phyloP scores from a whole-genome alignment of 2,888 invertebrate species.

The Plagiodera versicolora region DNA sequence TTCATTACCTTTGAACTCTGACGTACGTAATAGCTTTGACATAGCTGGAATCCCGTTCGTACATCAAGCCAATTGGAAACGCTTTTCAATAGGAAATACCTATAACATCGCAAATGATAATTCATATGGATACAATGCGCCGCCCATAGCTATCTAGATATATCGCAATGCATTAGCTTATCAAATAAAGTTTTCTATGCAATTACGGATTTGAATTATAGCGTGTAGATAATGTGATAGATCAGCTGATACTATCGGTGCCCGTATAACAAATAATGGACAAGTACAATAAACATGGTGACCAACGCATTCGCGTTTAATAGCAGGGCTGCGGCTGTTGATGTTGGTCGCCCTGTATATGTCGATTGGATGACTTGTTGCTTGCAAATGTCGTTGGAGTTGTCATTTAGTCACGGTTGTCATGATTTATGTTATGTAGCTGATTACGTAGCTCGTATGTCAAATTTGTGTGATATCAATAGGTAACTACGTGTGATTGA shows the following conservation, averaged over 20 bases:
- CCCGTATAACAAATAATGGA: not conserved
- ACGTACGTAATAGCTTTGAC: too few species aligned
- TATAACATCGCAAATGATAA: slow-evolving; percentile 7
- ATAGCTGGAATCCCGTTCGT: too few species aligned
- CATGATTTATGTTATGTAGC: not conserved
- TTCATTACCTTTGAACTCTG: too few species aligned
- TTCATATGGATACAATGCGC: slow-evolving; percentile 11
- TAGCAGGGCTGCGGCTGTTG: too few species aligned
- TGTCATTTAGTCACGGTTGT: not conserved
- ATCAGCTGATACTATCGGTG: not conserved
- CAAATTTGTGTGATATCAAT: not conserved
- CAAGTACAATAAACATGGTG: slow-evolving; percentile 1
- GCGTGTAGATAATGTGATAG: slow-evolving; percentile 21
- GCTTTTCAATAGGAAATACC: too few species aligned
- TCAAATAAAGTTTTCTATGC: slow-evolving; percentile 21
- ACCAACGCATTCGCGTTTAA: too few species aligned
- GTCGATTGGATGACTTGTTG: not conserved
- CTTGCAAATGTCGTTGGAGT: not conserved
- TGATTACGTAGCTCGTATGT: not conserved
- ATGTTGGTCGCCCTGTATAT: not conserved
- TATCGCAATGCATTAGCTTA: slow-evolving; percentile 21
- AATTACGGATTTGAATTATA: slow-evolving; percentile 24
- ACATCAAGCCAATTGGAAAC: too few species aligned
- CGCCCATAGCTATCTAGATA: slow-evolving; percentile 14
- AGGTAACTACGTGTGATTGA: too few species aligned